These are phyloP conservation scores for Monopterus albus DNA, from an alignment of 2,113 vertebrate species.

Conservation along the genomic window DNA sequence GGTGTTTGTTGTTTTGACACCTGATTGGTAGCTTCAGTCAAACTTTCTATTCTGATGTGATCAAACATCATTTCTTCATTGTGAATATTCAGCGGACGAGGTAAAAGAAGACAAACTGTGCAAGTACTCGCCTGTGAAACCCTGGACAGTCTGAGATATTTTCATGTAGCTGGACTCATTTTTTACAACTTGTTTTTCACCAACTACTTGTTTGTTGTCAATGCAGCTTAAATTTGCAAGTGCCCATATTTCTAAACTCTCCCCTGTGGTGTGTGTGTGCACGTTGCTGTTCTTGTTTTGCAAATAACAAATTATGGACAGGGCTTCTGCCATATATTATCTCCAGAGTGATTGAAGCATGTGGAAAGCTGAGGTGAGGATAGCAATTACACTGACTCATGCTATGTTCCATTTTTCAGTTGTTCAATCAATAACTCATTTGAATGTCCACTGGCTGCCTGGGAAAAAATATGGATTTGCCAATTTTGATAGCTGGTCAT, in stretches of 20 bases:
- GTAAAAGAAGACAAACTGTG: conserved; percentile 55
- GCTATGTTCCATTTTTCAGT: conserved; percentile 46
- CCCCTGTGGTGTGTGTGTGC: conserved; percentile 2
- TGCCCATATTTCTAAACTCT: conserved; percentile 24
- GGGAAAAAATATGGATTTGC: conserved; percentile 34
- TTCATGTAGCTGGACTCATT: conserved; percentile 55
- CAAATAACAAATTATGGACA: conserved; percentile 38
- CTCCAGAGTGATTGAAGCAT: conserved; percentile 33
- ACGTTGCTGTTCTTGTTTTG: not conserved
- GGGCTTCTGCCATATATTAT: conserved; percentile 28
- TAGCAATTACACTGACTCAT: conserved; percentile 61
- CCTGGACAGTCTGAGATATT: conserved; percentile 43
- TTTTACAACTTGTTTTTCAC: conserved; percentile 25
- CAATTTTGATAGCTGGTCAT: conserved; percentile 54
- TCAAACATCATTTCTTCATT: conserved; percentile 16
- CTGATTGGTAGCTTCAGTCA: conserved; percentile 33
- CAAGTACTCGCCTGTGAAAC: conserved; percentile 45
- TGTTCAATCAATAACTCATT: conserved; percentile 71
- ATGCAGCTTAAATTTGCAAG: conserved; percentile 41
- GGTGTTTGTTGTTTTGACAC: conserved; percentile 25
- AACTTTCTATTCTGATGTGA: not conserved
- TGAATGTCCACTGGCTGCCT: conserved; percentile 58
- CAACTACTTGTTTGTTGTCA: conserved; percentile 23
- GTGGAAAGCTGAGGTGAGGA: conserved; percentile 35
- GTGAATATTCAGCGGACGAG: conserved; percentile 55